A percentile compares a stretch with the other conserved stretches of the same genome.
These are phyloP conservation scores for Saxidomus purpurata DNA, from an alignment of 1,140 invertebrate species.

Conservation along the genomic window DNA sequence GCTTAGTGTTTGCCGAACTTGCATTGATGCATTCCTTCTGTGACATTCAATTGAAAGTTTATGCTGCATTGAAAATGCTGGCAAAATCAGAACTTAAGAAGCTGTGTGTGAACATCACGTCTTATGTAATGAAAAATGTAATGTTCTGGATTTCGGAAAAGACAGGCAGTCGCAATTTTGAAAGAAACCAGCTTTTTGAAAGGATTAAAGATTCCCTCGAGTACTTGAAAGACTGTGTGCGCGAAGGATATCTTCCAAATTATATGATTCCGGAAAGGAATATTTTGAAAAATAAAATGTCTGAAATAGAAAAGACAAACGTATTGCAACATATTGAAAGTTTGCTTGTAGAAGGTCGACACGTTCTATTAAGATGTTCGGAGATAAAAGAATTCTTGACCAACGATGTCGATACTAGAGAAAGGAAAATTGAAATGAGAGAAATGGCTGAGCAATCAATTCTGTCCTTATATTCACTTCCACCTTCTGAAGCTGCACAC, in stretches of 20 bases:
- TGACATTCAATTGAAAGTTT: conserved; percentile 42
- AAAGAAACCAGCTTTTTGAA: not conserved
- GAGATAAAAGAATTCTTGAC: not conserved
- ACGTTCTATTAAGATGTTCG: not conserved
- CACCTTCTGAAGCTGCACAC: not conserved
- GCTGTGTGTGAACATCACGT: not conserved
- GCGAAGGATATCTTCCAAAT: not conserved
- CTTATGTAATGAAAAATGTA: conserved; percentile 49
- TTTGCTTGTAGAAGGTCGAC: not conserved
- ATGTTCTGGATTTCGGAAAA: conserved; percentile 34
- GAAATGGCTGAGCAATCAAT: not conserved
- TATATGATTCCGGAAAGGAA: conserved; percentile 40
- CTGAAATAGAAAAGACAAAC: not conserved
- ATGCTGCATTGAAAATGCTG: conserved; percentile 34
- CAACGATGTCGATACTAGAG: not conserved
- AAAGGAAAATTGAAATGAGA: not conserved
- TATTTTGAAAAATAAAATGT: not conserved
- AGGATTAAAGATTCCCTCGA: not conserved
- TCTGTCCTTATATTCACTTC: not conserved
- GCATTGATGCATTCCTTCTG: not conserved
- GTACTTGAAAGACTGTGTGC: not conserved
- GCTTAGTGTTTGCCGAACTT: not conserved
- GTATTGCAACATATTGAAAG: not conserved
- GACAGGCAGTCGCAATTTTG: not conserved
- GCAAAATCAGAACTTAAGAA: not conserved